Evolutionary conservation across 2,888 invertebrate genomes (phyloP), one percentile per base, ranked within the genome.

Genomic region (Prenolepis imparis): DNA sequence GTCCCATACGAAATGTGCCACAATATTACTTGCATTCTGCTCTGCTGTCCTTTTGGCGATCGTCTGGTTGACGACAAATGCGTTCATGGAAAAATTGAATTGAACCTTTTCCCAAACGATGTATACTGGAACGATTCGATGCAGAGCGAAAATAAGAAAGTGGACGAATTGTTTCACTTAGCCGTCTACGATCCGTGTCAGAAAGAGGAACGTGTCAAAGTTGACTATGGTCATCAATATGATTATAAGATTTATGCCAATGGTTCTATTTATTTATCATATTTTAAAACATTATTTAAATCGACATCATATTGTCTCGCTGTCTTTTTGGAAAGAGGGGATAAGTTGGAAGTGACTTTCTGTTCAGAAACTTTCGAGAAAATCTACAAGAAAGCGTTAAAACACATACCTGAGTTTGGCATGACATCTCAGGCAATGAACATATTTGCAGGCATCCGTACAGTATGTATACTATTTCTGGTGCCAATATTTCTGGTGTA

Each of bases 401-500:
- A n/a, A n/a, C n/a, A n/a, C n/a, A n/a, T n/a, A n/a, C n/a, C n/a
- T n/a, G n/a, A n/a, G n/a, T n/a, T n/a, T n/a, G n/a, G n/a, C n/a
- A n/a, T n/a, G n/a, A n/a, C n/a, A n/a, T n/a, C n/a, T n/a, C n/a
- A n/a, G n/a, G n/a, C n/a, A n/a, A n/a, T n/a, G n/a, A n/a, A n/a
- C 28, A 28, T 28, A 28, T 28, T 28, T 36, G 63, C 88, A 0
- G 92, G 91, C 1, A 84, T 28, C n/a, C 28, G 28, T 28, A 3
- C 3, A 28, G 3, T 28, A 3, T 28, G 1, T 3, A 2, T 92
- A 21, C 92, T 93, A 0, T 95, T 93, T 39, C 89, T 95, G 0
- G 1, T 94, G 4, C 82, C 87, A 3, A 95, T 94, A 0, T 91
- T 94, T 18, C 18, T 94, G 52, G 91, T 94, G 44, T 94, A 95